Base-by-base conservation (phyloP, 2,797 vertebrate species). In the Poecilia gillii region DNA sequence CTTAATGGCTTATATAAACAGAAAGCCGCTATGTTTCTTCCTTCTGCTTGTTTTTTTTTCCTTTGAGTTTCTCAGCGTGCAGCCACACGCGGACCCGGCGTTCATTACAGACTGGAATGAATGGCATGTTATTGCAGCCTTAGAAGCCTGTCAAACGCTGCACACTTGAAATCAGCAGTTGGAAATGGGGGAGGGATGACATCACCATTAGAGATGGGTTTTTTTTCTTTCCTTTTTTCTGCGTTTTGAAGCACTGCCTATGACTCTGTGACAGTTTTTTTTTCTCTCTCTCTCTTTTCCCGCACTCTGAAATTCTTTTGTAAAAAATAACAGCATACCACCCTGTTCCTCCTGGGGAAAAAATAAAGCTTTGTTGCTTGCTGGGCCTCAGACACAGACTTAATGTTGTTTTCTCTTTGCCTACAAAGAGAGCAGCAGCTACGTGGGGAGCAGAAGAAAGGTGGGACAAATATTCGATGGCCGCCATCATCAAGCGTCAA, bases 81-180 rank as follows among this genome's bases (percentile, higher is more conserved):
- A 20, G 62, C 84, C 66, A 79, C 87, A 4, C 71, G 88, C 0
- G 11, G 73, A 74, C 81, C 18, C 73, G 77, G 8, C 77, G 7
- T 79, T 79, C 77, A 73, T 90, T 82, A 81, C 70, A 46, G 45
- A 0, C 31, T n/a, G 78, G 78, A 85, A 88, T 91, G 84, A 81
- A 25, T 77, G 87, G 85, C 78, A 82, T 85, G 84, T 85, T 84
- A 3, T 78, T 70, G 74, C 77, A 46, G 73, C 49, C 28, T 7
- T 43, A 75, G 59, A 64, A 18, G 78, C 75, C 51, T 79, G 45
- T 23, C 79, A 74, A 77, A 51, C 0, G 25, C 75, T 23, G 66
- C 79, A 4, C 31, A 28, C 57, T 77, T 51, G 25, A 78, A 81
- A 73, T 80, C 77, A 18, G 66, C 33, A 31, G 57, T 62, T 11